Conservation (phyloP, 1,140 invertebrate species). For the Andrena cerasifolii region DNA sequence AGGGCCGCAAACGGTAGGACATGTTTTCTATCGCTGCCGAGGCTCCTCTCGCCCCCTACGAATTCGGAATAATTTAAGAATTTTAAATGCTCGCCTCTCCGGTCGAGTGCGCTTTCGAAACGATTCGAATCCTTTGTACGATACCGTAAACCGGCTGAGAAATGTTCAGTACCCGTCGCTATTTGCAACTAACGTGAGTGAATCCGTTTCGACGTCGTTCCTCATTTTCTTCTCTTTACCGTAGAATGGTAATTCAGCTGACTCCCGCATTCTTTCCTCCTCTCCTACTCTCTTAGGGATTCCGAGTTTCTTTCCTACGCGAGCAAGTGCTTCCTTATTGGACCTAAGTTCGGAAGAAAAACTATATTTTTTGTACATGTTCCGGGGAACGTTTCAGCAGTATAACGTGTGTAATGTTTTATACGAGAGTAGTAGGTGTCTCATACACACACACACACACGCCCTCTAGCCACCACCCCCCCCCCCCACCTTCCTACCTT, state of each 20-base stretch:
- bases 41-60: no score
- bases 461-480: no score
- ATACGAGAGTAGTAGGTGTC: conserved; percentile 7
- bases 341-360: conserved; percentile 32
- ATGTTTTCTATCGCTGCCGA: not conserved
- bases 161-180: not conserved
- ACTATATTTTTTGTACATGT: conserved; percentile 44
- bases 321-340: conserved; percentile 41
- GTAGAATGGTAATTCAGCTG: not conserved
- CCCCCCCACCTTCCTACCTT: not conserved
- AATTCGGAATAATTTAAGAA: not conserved
- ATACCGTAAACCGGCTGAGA: not conserved
- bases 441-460: no score
- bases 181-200: not conserved
- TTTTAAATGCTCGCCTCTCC: no score
- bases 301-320: conserved; percentile 11
- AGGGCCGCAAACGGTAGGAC: no score
- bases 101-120: not conserved
- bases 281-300: conserved; percentile 19
- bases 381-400: conserved; percentile 6
- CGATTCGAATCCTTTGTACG: not conserved
- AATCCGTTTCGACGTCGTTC: conserved; percentile 3
- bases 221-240: not conserved
- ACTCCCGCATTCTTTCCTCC: not conserved
- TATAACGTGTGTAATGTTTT: conserved; percentile 18